Evolutionary conservation across 35 echinoderm and acorn worm genomes (phyloP).

Genomic region (Holothuria glaberrima): DNA sequence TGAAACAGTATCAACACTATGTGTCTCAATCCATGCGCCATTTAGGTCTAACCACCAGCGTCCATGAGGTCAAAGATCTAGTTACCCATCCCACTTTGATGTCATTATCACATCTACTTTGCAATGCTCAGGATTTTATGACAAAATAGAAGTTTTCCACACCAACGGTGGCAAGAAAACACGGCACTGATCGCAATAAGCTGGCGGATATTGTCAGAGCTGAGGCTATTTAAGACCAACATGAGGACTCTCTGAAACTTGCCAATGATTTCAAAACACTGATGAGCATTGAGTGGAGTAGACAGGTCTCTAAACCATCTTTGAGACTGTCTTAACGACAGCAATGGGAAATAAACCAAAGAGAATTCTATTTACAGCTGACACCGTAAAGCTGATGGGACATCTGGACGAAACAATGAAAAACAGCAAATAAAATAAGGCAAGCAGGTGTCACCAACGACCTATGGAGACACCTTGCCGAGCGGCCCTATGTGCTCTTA

Average conservation of each 20-base stretch:
- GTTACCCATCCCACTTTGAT: constrained; percentile 12
- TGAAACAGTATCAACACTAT: neutral
- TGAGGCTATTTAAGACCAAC: neutral
- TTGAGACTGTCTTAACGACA: neutral
- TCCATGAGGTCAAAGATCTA: too few relatives aligned
- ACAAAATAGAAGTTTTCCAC: neutral
- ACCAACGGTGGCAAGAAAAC: constrained; percentile 36
- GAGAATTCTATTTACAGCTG: constrained; percentile 14
- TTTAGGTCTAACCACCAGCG: neutral
- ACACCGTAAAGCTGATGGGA: constrained; percentile 18
- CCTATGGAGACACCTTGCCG: neutral
- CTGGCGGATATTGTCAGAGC: constrained; percentile 2
- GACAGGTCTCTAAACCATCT: neutral
- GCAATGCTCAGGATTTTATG: constrained; percentile 27
- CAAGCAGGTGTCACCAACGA: neutral
- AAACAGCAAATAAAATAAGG: neutral
- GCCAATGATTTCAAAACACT: constrained; percentile 7
- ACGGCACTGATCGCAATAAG: constrained; percentile 24
- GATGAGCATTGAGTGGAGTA: constrained; percentile 3
- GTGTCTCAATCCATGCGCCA: neutral
- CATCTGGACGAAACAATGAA: constrained; percentile 6
- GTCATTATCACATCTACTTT: neutral
- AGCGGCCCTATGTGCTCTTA: neutral
- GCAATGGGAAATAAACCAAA: constrained; percentile 5
- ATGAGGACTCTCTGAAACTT: neutral